Evolutionary conservation across 2,888 invertebrate species (phyloP), one percentile per base, ranked within the genome.

Genomic region (Ligdia adustata): DNA sequence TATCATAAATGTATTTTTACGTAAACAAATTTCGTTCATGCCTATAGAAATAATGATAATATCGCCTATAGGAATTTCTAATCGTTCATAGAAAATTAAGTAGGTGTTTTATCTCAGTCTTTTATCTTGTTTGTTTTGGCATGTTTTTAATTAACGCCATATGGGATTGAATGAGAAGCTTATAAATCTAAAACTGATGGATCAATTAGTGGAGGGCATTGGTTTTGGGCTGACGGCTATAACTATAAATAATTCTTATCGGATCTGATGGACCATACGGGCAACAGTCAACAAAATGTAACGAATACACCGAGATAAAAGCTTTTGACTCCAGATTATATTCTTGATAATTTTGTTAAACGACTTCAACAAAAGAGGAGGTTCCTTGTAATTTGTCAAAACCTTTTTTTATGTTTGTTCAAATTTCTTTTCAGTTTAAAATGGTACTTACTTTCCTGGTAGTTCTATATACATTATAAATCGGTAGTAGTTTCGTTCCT

Each of bases 221-320:
- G 70, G 63, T 62, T 60, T 63, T 59, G 60, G 67, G 59, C 60
- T 71, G 72, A 63, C 64, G 61, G 70, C 73, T 64, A 83, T 87
- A 86, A 82, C 37, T 22, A 47, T 47, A 47, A 47, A 87, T 86
- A 79, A 79, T 66, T 67, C 68, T 82, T 87, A 86, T 86, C 85
- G 69, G 60, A 72, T 71, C 35, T 64, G 50, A 65, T 71, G 69
- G 65, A 66, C 70, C 66, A 77, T 76, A 75, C 69, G 82, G 82
- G 76, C 70, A n/a, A n/a, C n/a, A 44, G 45, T 47, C 52, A 48
- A 50, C 52, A 47, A 48, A 52, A 55, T 47, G 44, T 32, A 51
- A 45, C 48, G 41, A 39, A 33, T 51, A 44, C 48, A 38, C 41
- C 26, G 42, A 39, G 26, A 41, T 46, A 44, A 16, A 24, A 24